Evolutionary conservation across 2,113 vertebrate genomes (phyloP).

Genomic region (Dinomys branickii): DNA sequence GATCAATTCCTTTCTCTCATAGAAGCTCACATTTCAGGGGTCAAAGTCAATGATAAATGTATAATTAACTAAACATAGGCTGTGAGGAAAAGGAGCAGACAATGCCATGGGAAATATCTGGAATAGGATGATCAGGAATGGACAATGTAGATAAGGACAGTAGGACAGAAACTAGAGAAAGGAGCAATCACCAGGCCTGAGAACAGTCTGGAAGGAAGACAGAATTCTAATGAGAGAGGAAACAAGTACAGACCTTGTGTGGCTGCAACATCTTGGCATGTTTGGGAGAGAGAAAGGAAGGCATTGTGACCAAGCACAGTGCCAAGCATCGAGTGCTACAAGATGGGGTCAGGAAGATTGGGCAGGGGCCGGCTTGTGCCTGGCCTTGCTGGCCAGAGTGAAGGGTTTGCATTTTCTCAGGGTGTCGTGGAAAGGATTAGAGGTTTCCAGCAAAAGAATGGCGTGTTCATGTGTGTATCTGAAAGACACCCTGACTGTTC

Average conservation of each 20-base stretch:
- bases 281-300: not conserved
- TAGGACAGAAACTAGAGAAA: not conserved
- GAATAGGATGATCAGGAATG: not conserved
- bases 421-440: not conserved
- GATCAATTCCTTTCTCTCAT: not conserved
- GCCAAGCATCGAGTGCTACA: not conserved
- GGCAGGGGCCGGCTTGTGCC: not conserved
- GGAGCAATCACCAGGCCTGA: not conserved
- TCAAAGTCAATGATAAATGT: not conserved
- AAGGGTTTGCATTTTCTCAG: not conserved
- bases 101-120: not conserved
- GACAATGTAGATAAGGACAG: not conserved
- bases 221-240: conserved; percentile 44
- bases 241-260: conserved; percentile 27
- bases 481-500: not conserved
- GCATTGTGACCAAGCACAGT: not conserved
- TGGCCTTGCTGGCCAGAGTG: not conserved
- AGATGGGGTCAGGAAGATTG: not conserved
- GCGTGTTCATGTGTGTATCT: not conserved
- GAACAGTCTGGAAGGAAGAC: not conserved
- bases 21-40: not conserved
- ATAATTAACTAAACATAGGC: not conserved
- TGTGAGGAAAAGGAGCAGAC: not conserved
- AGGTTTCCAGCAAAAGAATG: not conserved
- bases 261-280: not conserved